Evolutionary conservation across 2,888 invertebrate genomes (phyloP).

Genomic region (Thecocarcelia acutangulata): DNA sequence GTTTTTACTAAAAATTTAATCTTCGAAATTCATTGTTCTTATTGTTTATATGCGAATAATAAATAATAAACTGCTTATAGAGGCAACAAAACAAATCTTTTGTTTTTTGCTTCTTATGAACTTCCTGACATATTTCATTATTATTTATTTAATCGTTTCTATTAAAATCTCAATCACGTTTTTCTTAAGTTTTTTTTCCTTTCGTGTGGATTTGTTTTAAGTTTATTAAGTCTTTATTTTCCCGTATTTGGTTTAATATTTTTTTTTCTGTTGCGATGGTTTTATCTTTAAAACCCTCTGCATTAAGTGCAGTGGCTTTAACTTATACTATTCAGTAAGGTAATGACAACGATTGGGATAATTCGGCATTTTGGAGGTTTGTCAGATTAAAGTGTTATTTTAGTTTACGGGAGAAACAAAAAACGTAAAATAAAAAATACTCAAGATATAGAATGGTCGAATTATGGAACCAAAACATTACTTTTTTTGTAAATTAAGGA

Average conservation of each 20-base stretch:
- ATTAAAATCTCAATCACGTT: conserved; percentile 56
- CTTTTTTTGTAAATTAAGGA: too few relatives aligned
- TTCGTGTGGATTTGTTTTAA: conserved; percentile 13
- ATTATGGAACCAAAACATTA: too few relatives aligned
- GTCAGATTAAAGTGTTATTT: too few relatives aligned
- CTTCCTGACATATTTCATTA: conserved; percentile 52
- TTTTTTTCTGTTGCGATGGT: conserved; percentile 4
- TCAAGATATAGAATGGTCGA: too few relatives aligned
- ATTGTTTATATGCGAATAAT: conserved; percentile 20
- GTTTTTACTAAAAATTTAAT: neutral
- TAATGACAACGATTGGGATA: too few relatives aligned
- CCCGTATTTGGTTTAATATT: neutral
- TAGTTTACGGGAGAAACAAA: too few relatives aligned
- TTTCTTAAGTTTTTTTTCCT: conserved; percentile 16
- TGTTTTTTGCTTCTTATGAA: conserved; percentile 16
- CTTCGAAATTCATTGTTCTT: neutral
- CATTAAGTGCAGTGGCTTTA: too few relatives aligned
- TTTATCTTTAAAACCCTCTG: neutral
- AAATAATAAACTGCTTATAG: conserved; percentile 18
- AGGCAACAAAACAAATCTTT: too few relatives aligned
- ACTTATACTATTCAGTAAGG: too few relatives aligned
- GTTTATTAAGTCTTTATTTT: conserved; percentile 7
- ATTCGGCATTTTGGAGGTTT: too few relatives aligned
- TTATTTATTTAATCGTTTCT: conserved; percentile 26
- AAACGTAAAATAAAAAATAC: too few relatives aligned